phyloP scores from a whole-genome alignment of 2,888 invertebrate genomes.

The Frankliniella intonsa region DNA sequence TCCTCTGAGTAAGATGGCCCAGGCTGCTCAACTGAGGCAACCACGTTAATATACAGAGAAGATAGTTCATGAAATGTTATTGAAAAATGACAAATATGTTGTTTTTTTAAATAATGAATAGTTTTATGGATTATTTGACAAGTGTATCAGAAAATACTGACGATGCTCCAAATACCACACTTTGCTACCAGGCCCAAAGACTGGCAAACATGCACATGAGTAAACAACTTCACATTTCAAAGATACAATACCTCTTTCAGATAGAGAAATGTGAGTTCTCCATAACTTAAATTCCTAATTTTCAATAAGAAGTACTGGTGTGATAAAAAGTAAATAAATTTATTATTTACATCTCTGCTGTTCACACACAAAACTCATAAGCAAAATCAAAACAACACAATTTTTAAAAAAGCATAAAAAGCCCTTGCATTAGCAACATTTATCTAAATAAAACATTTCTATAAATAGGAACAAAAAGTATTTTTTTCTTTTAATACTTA shows the following conservation, averaged over 20 bases:
- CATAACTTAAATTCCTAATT: background rate
- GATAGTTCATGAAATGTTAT: constrained; percentile 19
- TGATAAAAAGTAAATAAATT: constrained; percentile 29
- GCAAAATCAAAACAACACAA: background rate
- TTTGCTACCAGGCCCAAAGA: no score
- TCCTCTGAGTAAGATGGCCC: background rate
- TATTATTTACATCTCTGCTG: constrained; percentile 14
- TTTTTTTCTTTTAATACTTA: no score
- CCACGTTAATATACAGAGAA: background rate
- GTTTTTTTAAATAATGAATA: no score
- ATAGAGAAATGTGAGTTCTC: background rate
- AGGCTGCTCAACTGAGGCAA: background rate
- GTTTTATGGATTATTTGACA: no score
- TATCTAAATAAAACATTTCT: no score
- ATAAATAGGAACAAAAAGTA: no score
- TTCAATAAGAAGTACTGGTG: background rate
- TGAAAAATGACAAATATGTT: background rate
- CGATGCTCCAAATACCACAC: no score
- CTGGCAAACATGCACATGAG: no score
- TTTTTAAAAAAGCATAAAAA: background rate
- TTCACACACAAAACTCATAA: constrained; percentile 15
- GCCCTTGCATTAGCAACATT: no score
- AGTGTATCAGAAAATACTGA: no score
- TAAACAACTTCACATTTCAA: no score
- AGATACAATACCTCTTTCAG: no score